phyloP scores from a whole-genome alignment of 2,888 invertebrate species.

The Erebia palarica region DNA sequence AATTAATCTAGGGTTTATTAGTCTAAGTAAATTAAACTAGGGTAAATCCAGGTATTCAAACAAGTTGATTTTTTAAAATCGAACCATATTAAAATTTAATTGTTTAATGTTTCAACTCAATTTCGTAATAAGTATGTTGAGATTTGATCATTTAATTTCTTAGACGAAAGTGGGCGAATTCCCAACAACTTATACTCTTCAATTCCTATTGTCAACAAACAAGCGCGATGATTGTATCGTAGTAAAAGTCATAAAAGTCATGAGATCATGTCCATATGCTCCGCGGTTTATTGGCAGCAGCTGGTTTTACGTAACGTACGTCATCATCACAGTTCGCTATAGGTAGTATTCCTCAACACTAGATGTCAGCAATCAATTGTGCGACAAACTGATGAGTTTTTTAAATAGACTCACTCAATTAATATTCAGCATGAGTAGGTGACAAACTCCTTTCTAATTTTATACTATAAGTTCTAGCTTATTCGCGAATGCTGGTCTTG shows the following conservation, averaged over 20 bases:
- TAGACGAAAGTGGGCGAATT: neutral
- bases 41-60: no score
- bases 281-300: neutral
- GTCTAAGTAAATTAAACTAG: no score
- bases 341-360: neutral
- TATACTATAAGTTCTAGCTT: neutral
- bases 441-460: neutral
- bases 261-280: neutral
- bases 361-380: slow-evolving; percentile 5
- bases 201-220: slow-evolving; percentile 1
- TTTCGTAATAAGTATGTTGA: neutral
- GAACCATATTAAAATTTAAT: neutral
- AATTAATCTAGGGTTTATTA: no score
- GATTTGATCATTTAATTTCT: neutral
- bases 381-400: neutral
- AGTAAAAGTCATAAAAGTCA: neutral
- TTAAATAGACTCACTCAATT: slow-evolving; percentile 3
- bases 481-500: no score
- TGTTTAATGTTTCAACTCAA: neutral
- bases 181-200: neutral
- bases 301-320: neutral
- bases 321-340: neutral
- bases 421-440: slow-evolving; percentile 5
- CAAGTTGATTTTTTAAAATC: no score
- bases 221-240: neutral